Evolutionary conservation across 35 echinoderm and acorn worm species (phyloP).

Genomic region (Hemicentrotus pulcherrimus): DNA sequence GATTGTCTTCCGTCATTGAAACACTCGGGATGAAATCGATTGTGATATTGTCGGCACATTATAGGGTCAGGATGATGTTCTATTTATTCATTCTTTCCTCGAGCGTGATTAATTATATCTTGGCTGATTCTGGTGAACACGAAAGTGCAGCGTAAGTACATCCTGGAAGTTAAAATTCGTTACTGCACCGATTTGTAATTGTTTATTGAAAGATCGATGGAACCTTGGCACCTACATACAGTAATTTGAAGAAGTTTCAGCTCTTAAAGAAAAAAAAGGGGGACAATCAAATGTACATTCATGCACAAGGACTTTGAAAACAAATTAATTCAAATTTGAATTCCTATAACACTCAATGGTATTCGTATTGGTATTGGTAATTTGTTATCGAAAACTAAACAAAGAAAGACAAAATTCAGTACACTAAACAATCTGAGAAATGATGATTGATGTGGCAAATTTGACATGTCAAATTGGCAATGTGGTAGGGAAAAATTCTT

Average conservation of each 20-base stretch:
- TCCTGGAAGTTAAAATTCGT: background rate
- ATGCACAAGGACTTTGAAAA: too few species aligned
- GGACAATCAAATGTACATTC: too few species aligned
- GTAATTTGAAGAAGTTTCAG: background rate
- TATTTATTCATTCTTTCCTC: slow-evolving; percentile 14
- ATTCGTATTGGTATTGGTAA: too few species aligned
- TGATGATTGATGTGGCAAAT: too few species aligned
- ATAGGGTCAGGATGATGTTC: background rate
- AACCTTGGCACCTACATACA: background rate
- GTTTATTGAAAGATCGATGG: background rate
- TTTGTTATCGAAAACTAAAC: too few species aligned
- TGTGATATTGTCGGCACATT: background rate
- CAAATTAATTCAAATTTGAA: too few species aligned
- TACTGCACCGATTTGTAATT: background rate
- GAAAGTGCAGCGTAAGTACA: slow-evolving; percentile 16
- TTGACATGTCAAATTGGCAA: too few species aligned
- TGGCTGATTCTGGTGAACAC: background rate
- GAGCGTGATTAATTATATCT: background rate
- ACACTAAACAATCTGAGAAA: too few species aligned
- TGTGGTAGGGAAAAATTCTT: too few species aligned
- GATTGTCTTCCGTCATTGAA: slow-evolving; percentile 11
- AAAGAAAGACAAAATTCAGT: too few species aligned
- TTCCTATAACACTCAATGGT: too few species aligned
- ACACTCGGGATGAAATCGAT: background rate
- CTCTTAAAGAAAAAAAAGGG: background rate